Evolutionary conservation across 2,113 vertebrate species (phyloP).

Genomic region (Gnathonemus echidnorhynchus): DNA sequence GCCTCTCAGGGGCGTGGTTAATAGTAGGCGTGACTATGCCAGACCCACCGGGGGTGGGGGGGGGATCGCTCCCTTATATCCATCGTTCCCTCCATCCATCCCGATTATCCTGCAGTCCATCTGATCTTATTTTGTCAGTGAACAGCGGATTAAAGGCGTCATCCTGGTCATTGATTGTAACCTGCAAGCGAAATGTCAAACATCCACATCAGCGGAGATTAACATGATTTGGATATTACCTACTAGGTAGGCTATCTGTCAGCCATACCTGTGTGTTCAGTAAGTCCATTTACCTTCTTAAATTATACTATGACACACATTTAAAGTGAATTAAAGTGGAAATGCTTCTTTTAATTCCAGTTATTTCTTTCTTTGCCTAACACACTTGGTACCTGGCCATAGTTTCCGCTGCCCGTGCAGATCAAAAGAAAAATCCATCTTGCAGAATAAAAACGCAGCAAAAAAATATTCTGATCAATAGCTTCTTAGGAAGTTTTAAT

Average conservation of each 20-base stretch:
- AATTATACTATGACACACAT: not conserved
- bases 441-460: not conserved
- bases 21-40: not conserved
- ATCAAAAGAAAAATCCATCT: not conserved
- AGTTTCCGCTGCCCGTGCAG: not conserved
- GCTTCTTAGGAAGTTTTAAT: conserved; percentile 7
- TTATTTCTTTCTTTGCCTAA: not conserved
- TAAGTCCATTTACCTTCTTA: not conserved
- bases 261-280: not conserved
- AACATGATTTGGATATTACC: not conserved
- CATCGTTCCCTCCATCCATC: not conserved
- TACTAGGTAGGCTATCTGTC: not conserved
- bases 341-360: not conserved
- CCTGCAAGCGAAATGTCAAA: not conserved
- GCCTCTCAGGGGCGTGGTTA: not conserved
- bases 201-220: not conserved
- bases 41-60: not conserved
- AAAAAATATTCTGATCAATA: not conserved
- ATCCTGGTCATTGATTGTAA: not conserved
- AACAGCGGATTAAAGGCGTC: not conserved
- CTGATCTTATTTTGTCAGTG: not conserved
- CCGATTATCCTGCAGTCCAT: not conserved
- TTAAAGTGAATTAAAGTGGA: not conserved
- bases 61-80: not conserved
- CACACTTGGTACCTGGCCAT: not conserved